Base-by-base conservation (phyloP, 2,797 vertebrate genomes). In the Taenioides sp. region DNA sequence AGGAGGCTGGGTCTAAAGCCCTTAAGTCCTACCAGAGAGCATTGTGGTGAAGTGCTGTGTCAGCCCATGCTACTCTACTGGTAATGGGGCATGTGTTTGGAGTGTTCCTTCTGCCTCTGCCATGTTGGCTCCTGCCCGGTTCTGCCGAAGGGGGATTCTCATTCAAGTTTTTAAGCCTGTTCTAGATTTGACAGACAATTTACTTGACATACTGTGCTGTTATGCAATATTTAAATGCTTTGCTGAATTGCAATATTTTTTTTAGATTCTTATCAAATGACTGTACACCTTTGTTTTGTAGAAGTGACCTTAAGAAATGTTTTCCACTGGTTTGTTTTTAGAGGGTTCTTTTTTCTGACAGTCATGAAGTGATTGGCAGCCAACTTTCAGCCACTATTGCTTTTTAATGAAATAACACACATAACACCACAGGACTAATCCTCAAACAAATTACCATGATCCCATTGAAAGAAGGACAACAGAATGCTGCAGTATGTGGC, bases 111-210 rank as follows among this genome's bases (percentile, higher is more conserved):
- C 81, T 87, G 75, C 80, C 73, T 87, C 76, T 88, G 77, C 87
- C 85, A 72, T 90, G 89, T 85, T 85, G 84, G 77, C 89, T 89
- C 84, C 86, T 87, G 85, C 81, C 59, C 65, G 82, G 84, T 86
- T 84, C 81, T 87, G 83, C 81, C 80, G 57, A 62, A 84, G 83
- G 80, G 74, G 76, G 75, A 83, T 79, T 79, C 80, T 83, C 78
- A 75, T 82, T 68, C 79, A 83, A 72, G 76, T 74, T 68, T 50
- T 9, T 71, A 70, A 68, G 66, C 71, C 64, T 79, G 47, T 54
- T 76, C 74, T 77, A 58, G 54, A 12, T 70, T 69, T 84, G 81
- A 89, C 69, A 85, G 84, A 84, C 75, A 82, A 23, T 57, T 23
- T 78, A 71, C 76, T 73, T 68, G 54, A 73, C 83, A 76, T 31